Conservation (phyloP, 2,113 vertebrate genomes). For the Beaufortia kweichowensis region DNA sequence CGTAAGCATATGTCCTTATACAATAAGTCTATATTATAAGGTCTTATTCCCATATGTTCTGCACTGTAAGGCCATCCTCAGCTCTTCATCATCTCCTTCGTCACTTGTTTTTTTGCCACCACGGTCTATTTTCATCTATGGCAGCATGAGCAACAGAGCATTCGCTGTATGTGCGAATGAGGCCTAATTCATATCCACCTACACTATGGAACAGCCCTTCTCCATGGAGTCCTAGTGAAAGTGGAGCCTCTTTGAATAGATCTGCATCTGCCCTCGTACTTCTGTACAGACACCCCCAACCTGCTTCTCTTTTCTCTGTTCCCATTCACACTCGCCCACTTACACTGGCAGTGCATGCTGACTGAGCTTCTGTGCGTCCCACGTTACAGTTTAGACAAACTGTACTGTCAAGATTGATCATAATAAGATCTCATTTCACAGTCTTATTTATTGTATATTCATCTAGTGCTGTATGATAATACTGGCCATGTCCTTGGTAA, state of each 20-base stretch:
- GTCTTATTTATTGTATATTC: background rate
- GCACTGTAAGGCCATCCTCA: conserved; percentile 5
- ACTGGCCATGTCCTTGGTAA: too few species aligned
- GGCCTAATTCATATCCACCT: conserved; percentile 53
- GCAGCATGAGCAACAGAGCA: conserved; percentile 47
- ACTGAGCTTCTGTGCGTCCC: conserved; percentile 22
- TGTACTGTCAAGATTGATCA: background rate
- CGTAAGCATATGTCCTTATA: background rate
- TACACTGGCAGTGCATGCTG: conserved; percentile 34
- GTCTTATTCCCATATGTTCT: background rate
- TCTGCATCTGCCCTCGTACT: conserved; percentile 32
- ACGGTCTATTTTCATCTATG: conserved; percentile 45
- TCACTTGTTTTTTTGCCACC: conserved; percentile 47
- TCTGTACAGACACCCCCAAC: conserved; percentile 38
- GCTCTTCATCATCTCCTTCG: conserved; percentile 23
- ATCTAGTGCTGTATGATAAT: background rate
- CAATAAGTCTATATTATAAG: background rate
- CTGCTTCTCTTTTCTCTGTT: conserved; percentile 42
- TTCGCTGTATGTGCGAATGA: conserved; percentile 49
- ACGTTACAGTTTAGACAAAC: background rate
- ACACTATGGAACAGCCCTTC: conserved; percentile 55
- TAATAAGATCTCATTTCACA: background rate
- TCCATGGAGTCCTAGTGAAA: conserved; percentile 37
- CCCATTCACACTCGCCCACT: conserved; percentile 48
- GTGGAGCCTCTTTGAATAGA: conserved; percentile 49